Conservation (phyloP, 2,888 invertebrate genomes). For the Rhopalosiphum nymphaeae region DNA sequence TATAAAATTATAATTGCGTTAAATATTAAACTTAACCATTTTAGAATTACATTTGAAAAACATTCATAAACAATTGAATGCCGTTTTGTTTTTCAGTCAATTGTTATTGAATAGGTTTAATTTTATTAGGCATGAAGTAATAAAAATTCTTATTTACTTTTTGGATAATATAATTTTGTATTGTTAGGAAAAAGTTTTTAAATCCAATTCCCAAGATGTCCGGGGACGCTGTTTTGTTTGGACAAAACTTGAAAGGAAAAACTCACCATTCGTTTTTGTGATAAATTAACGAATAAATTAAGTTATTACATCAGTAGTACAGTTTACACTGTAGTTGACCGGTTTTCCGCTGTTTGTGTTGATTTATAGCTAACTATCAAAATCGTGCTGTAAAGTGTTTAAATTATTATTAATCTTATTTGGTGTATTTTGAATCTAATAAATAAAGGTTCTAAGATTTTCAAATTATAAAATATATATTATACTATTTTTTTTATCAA, state of each 20-base stretch:
- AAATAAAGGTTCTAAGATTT: background rate
- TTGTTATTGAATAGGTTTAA: background rate
- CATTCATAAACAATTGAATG: background rate
- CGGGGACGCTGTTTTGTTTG: background rate
- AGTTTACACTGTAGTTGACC: slow-evolving; percentile 40
- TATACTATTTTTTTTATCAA: background rate
- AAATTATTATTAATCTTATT: background rate
- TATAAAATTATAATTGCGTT: background rate
- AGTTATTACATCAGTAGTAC: slow-evolving; percentile 49
- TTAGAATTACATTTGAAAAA: background rate
- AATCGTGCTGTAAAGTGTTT: slow-evolving; percentile 15
- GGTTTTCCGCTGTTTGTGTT: slow-evolving; percentile 44
- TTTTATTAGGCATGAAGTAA: background rate
- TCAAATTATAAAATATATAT: background rate
- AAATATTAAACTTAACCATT: background rate
- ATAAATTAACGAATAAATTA: slow-evolving; percentile 62
- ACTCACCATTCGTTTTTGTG: slow-evolving; percentile 1
- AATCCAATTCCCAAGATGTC: background rate
- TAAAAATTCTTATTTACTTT: background rate
- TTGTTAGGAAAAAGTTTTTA: slow-evolving; percentile 1
- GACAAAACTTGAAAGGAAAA: background rate
- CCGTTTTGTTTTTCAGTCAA: background rate
- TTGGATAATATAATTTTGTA: background rate
- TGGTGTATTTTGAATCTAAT: background rate
- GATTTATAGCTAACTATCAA: slow-evolving; percentile 34